These are phyloP conservation scores for Delia radicum DNA, from an alignment of 1,140 invertebrate genomes.

Conservation along the genomic window DNA sequence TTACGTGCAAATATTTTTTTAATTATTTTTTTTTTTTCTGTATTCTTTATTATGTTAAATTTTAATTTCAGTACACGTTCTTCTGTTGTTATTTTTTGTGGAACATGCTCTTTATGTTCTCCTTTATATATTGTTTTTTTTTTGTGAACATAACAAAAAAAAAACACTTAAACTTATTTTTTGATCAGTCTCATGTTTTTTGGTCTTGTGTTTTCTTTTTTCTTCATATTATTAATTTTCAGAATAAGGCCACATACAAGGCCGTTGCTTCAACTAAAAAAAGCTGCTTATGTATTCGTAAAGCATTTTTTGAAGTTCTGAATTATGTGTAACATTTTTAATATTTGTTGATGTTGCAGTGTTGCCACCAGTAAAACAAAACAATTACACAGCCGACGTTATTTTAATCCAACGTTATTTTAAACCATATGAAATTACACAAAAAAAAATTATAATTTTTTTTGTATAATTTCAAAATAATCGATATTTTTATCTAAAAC, in stretches of 20 bases:
- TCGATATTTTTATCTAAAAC: too few species aligned
- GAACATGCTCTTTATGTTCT: background rate
- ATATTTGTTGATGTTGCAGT: too few species aligned
- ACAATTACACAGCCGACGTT: too few species aligned
- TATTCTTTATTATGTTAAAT: background rate
- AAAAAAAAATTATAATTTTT: too few species aligned
- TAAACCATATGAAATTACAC: too few species aligned
- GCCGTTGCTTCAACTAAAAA: background rate
- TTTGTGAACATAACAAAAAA: too few species aligned
- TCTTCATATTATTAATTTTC: background rate
- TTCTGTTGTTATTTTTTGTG: background rate
- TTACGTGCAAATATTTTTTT: background rate
- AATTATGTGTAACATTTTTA: too few species aligned
- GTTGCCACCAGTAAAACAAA: too few species aligned
- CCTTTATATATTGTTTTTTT: background rate
- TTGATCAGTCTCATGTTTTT: too few species aligned
- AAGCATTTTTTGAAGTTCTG: background rate
- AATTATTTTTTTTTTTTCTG: background rate
- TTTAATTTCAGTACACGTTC: background rate
- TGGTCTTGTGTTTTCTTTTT: background rate
- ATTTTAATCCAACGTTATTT: too few species aligned
- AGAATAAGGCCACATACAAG: background rate
- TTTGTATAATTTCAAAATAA: too few species aligned
- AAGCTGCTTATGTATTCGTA: background rate
- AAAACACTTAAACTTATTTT: too few species aligned